These are phyloP conservation scores for Pyrgilauda ruficollis DNA, from an alignment of 2,113 vertebrate species.

Conservation along the genomic window DNA sequence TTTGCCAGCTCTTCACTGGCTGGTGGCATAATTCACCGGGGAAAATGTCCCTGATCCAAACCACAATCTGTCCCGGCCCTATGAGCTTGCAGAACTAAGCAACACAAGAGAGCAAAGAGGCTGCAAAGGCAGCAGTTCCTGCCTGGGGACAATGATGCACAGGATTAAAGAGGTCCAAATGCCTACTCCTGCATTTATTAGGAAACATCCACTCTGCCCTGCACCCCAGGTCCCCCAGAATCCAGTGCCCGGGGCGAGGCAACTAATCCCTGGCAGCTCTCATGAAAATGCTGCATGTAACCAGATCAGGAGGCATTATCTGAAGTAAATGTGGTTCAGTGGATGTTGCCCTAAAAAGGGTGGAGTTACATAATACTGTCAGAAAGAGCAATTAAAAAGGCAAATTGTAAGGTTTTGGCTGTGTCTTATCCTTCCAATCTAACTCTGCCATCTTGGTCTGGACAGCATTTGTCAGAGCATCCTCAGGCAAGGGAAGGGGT, in stretches of 20 bases:
- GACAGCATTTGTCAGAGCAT: neutral
- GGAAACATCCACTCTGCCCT: neutral
- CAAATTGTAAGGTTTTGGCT: neutral
- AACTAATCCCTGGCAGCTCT: neutral
- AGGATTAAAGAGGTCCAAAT: neutral
- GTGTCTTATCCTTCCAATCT: neutral
- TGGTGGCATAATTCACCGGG: neutral
- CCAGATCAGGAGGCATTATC: neutral
- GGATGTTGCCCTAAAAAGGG: neutral
- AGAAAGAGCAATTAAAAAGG: neutral
- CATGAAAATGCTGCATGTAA: neutral
- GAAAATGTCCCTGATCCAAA: neutral
- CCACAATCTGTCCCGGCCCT: neutral
- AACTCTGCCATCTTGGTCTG: neutral
- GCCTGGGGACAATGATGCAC: neutral
- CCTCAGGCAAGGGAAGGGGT: neutral
- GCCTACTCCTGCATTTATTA: neutral
- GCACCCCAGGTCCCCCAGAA: rapidly evolving
- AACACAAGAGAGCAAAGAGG: rapidly evolving
- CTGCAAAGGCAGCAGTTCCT: neutral
- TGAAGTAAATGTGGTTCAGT: neutral
- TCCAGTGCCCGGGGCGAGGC: neutral
- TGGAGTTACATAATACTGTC: neutral
- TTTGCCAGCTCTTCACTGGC: neutral
- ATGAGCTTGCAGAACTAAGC: neutral